Base-by-base conservation (phyloP, 2,113 vertebrate genomes). In the Hippocampus guttulatus region DNA sequence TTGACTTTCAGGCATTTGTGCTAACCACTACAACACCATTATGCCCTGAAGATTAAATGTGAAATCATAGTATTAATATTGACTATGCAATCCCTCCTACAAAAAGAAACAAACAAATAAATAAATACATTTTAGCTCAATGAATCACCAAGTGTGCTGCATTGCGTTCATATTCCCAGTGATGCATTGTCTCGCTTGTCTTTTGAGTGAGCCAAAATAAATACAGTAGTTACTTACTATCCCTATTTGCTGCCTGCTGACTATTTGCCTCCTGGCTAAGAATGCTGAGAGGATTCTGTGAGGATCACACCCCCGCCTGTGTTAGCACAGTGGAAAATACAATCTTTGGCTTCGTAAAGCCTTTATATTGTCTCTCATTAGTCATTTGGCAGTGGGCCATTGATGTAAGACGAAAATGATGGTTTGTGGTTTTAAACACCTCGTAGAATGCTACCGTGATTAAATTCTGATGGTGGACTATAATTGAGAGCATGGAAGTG, bases 241-340 rank as follows among this genome's bases (percentile, higher is more conserved):
- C 51, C 82, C 70, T 75, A 70, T 86, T 85, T 78, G 82, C 64
- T 68, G 67, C 72, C 72, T 87, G 82, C 74, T 85, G 83, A 82
- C 78, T 81, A 74, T 87, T 88, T 86, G 84, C 83, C 72, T 86
- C 43, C 67, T 84, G 70, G 78, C 72, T 75, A 66, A 70, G 51
- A 76, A 69, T 75, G 73, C 76, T 80, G 80, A 64, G 65, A 65
- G 67, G 79, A 75, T 75, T 79, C 60, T 33, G 40, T 55, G 62
- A 75, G 55, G 51, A 62, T 77, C 77, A 71, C 75, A 60, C 69
- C 73, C 75, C 76, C 75, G 72, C 61, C 67, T 75, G 67, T 76
- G 75, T 80, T 79, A 80, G 82, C 63, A 54, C 65, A 75, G 69
- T 66, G 38, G 57, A 84, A 71, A 84, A 84, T 71, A 75, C 78